These are phyloP conservation scores for Chrysoperla carnea DNA, from an alignment of 1,140 invertebrate genomes.

Conservation along the genomic window DNA sequence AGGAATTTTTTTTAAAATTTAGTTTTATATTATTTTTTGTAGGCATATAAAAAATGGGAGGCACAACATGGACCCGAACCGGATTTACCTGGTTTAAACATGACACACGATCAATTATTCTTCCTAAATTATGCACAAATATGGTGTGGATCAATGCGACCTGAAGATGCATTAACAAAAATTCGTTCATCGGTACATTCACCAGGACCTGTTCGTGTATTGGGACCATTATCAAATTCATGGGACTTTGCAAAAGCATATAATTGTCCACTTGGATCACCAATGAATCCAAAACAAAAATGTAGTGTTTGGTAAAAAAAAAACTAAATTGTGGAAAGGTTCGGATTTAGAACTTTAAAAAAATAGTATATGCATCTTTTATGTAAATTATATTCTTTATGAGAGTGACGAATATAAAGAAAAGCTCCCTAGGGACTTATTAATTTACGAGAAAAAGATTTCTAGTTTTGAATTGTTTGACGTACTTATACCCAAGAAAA, in stretches of 20 bases:
- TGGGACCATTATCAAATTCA: conserved; percentile 85
- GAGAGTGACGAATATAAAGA: no score
- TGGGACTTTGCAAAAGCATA: conserved; percentile 76
- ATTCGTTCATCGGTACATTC: conserved; percentile 89
- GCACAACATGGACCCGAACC: conserved; percentile 47
- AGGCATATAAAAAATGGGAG: conserved; percentile 70
- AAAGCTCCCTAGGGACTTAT: no score
- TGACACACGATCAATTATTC: conserved; percentile 75
- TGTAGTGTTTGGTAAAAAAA: conserved; percentile 76
- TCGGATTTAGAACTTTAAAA: no score
- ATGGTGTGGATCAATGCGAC: conserved; percentile 94
- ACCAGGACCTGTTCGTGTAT: conserved; percentile 78
- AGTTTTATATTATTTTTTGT: conserved; percentile 8
- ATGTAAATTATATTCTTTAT: no score
- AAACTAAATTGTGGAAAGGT: no score
- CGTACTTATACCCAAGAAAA: no score
- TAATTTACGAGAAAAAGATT: no score
- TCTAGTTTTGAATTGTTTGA: no score
- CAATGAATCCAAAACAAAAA: conserved; percentile 83
- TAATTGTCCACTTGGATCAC: conserved; percentile 54
- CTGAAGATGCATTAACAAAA: conserved; percentile 88
- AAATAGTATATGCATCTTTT: no score
- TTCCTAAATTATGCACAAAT: conserved; percentile 86
- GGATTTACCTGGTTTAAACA: conserved; percentile 56
- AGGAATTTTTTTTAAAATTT: no score